These are phyloP conservation scores for Tretioscincus oriximinensis DNA, from an alignment of 2,113 vertebrate genomes.

Conservation along the genomic window DNA sequence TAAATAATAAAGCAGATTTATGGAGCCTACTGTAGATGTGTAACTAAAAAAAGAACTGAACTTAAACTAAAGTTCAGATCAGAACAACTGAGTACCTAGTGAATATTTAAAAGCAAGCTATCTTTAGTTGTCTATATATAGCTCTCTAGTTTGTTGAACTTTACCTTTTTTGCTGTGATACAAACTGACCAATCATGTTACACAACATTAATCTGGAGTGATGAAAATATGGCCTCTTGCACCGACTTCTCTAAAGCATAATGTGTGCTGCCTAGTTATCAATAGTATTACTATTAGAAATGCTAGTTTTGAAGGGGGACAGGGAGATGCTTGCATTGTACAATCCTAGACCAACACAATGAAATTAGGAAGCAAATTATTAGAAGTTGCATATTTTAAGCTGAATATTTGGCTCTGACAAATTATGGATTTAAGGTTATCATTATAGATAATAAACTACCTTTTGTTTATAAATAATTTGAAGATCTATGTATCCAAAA, in stretches of 20 bases:
- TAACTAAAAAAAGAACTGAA: slow-evolving; percentile 62
- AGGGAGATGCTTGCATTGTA: too few relatives aligned
- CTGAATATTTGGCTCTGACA: too few relatives aligned
- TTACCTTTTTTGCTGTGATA: not conserved
- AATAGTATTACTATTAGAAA: not conserved
- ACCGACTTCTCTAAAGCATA: not conserved
- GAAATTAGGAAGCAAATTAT: too few relatives aligned
- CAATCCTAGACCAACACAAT: too few relatives aligned
- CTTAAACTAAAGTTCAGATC: slow-evolving; percentile 53
- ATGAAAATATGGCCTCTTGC: not conserved
- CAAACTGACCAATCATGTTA: slow-evolving; percentile 14
- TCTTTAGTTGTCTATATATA: slow-evolving; percentile 63
- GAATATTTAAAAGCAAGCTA: slow-evolving; percentile 64
- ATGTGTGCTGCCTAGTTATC: not conserved
- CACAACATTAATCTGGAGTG: not conserved
- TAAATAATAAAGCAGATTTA: slow-evolving; percentile 61
- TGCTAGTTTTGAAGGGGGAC: not conserved
- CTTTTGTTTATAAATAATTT: too few relatives aligned
- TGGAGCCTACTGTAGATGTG: slow-evolving; percentile 34
- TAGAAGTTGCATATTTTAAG: too few relatives aligned
- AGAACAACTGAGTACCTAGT: slow-evolving; percentile 47
- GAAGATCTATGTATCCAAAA: too few relatives aligned
- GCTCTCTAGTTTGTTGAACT: slow-evolving; percentile 31
- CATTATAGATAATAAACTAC: too few relatives aligned
- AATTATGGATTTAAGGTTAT: too few relatives aligned